Base-by-base conservation (phyloP, 1,140 invertebrate species). In the Aphidius gifuensis region DNA sequence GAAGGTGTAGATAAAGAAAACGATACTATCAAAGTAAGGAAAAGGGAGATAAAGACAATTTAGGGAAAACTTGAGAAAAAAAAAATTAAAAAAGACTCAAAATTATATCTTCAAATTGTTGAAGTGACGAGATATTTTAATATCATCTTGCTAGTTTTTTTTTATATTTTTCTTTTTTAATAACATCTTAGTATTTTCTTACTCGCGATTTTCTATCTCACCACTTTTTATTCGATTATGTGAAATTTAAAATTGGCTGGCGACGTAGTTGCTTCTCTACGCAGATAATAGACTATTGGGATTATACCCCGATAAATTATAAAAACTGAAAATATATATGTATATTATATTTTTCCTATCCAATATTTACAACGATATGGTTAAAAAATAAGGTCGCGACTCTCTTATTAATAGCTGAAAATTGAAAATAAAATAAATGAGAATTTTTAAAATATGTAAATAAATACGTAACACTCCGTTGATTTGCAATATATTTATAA, bases 101-200 rank as follows among this genome's bases (percentile, higher is more conserved):
- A 40, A 39, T 9, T 55, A 47, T 57, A 21, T 38, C 44, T 48
- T 61, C 39, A 56, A 64, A 48, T 39, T 44, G 58, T 53, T 60
- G 53, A 60, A 64, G 51, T 60, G 53, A 9, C 40, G 43, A 60
- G 43, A 61, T 49, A 58, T 65, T 65, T 65, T 61, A 65, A 65
- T 58, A 61, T 65, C 64, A 57, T 54, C 48, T 50, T 58, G 45
- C 58, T 59, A 38, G 23, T n/a, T 7, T 61, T 44, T 40, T 48
- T 60, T 6, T 56, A 56, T 38, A 16, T 49, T 54, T 62, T 23
- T 50, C 45, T 49, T 60, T 61, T 65, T 55, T 61, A 62, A 62
- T 62, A 62, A 62, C 21, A 45, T 39, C 54, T 32, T 38, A 42
- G 53, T 40, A 11, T 44, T 7, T 44, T 7, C 7, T 32, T 32